These are phyloP conservation scores for Drosophila bocki DNA, from an alignment of 1,140 invertebrate genomes.

Conservation along the genomic window DNA sequence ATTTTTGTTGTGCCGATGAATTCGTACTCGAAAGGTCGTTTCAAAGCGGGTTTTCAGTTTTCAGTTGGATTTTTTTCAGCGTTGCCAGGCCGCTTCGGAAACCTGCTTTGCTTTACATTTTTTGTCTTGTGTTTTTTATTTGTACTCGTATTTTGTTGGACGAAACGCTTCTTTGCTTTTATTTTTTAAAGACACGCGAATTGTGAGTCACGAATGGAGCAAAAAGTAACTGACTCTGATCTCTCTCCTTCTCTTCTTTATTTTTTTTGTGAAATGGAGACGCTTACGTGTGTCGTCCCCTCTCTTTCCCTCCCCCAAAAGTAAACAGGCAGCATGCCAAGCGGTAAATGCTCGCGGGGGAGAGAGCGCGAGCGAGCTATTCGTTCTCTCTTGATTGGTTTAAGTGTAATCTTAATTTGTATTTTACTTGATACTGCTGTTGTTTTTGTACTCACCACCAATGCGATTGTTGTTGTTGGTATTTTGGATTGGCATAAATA, in stretches of 20 bases:
- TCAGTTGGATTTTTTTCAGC: conserved; percentile 41
- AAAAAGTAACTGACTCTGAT: conserved; percentile 75
- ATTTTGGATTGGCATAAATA: conserved; percentile 86
- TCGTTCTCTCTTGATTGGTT: conserved; percentile 21
- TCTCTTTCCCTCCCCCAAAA: conserved; percentile 30
- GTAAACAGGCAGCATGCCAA: conserved; percentile 35
- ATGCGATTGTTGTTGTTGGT: conserved; percentile 81
- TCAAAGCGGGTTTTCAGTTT: conserved; percentile 78
- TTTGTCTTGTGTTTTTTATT: conserved; percentile 55
- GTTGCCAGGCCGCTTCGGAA: conserved; percentile 78
- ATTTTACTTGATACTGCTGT: conserved; percentile 24
- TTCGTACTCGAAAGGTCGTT: conserved; percentile 85
- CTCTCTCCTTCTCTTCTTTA: conserved; percentile 25
- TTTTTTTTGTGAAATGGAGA: conserved; percentile 51
- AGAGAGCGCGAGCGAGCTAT: conserved; percentile 10
- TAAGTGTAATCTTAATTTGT: conserved; percentile 40
- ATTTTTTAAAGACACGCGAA: conserved; percentile 81
- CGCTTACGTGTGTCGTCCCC: conserved; percentile 47
- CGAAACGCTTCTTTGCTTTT: conserved; percentile 78
- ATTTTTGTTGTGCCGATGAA: conserved; percentile 76
- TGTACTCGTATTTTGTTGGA: conserved; percentile 44
- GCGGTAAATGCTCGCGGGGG: conserved; percentile 29
- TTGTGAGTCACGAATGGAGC: conserved; percentile 81
- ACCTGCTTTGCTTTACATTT: conserved; percentile 83
- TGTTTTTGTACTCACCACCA: conserved; percentile 85